Conservation (phyloP, 2,797 vertebrate species). For the Tragopan temminckii region DNA sequence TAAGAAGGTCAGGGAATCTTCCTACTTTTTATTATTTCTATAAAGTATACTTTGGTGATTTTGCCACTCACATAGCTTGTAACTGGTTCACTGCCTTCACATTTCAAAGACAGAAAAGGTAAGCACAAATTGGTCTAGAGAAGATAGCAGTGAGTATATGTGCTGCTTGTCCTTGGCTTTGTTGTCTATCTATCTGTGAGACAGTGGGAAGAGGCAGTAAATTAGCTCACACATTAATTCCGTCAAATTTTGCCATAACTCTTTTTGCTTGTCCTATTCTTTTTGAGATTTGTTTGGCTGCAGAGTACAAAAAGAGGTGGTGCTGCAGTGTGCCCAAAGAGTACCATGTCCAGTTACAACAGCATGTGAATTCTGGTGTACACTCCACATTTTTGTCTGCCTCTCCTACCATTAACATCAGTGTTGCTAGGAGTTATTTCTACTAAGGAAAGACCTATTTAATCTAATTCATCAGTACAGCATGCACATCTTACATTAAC, state of each 20-base stretch:
- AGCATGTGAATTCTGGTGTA: not conserved
- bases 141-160: not conserved
- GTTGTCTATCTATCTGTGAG: not conserved
- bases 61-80: not conserved
- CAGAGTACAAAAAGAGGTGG: not conserved
- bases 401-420: rapidly evolving
- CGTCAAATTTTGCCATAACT: not conserved
- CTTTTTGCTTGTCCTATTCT: not conserved
- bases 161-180: conserved; percentile 22
- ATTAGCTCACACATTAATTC: not conserved
- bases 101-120: not conserved
- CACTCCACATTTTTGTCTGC: not conserved
- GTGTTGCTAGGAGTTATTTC: not conserved
- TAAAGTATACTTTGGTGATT: not conserved
- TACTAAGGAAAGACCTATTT: not conserved
- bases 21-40: conserved; percentile 1
- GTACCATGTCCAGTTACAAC: not conserved
- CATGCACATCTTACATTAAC: not conserved
- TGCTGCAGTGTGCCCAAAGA: not conserved
- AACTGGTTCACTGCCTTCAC: not conserved
- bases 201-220: not conserved
- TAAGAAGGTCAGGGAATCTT: not conserved
- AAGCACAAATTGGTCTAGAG: not conserved
- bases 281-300: not conserved
- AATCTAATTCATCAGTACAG: not conserved